Evolutionary conservation across 2,113 vertebrate species (phyloP).

Genomic region (Grus americana): DNA sequence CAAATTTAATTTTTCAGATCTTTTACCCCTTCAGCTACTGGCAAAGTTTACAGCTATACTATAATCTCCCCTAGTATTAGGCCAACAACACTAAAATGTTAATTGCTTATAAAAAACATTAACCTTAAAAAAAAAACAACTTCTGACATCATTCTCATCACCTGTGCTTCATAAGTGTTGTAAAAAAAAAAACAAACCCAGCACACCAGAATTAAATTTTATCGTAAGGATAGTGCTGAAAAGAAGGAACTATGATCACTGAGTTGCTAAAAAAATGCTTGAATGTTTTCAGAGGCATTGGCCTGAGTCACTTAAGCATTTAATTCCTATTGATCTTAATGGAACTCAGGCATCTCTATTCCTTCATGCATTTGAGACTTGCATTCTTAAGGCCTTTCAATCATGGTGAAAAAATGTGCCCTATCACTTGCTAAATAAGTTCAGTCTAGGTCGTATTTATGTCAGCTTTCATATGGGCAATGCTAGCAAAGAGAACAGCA

Average conservation of each 20-base stretch:
- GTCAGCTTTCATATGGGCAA: constrained; percentile 35
- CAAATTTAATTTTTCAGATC: neutral
- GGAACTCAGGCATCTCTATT: neutral
- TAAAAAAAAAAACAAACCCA: neutral
- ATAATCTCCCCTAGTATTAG: neutral
- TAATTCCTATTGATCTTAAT: neutral
- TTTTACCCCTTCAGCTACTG: neutral
- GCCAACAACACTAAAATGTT: neutral
- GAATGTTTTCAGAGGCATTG: neutral
- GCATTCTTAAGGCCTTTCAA: neutral
- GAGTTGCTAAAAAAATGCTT: neutral
- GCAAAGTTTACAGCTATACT: neutral
- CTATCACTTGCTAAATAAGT: constrained; percentile 21
- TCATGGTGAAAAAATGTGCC: neutral
- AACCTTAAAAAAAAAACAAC: neutral
- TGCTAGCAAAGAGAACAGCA: constrained; percentile 6
- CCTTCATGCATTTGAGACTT: neutral
- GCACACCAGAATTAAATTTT: neutral
- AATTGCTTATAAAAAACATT: neutral
- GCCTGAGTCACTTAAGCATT: neutral
- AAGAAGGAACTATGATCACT: neutral
- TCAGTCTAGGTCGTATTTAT: constrained; percentile 24
- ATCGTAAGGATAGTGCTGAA: neutral
- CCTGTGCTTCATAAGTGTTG: neutral
- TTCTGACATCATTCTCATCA: neutral